A percentile compares a stretch with the other conserved stretches of the same genome.
Evolutionary conservation across 2,113 vertebrate genomes (phyloP).

Genomic region (Hippopotamus amphibius): DNA sequence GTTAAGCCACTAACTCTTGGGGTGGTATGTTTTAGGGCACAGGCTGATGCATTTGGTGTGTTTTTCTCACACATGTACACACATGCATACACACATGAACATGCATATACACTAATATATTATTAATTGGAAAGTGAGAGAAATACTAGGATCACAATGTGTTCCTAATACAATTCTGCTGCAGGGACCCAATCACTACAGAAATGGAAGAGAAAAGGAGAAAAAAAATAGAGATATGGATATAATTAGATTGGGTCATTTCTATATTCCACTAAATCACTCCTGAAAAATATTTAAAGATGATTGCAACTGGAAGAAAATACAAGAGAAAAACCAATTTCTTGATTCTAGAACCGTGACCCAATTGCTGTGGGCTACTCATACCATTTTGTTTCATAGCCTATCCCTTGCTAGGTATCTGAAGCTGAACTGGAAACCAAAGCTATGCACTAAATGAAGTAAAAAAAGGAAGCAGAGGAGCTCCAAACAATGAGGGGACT

Average conservation of each 20-base stretch:
- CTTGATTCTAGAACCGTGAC: not conserved
- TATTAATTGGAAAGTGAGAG: not conserved
- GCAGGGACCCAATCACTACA: not conserved
- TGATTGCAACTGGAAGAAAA: not conserved
- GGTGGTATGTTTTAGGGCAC: not conserved
- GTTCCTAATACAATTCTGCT: not conserved
- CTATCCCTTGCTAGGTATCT: not conserved
- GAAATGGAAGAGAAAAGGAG: not conserved
- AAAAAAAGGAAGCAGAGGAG: not conserved
- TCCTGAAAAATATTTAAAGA: constrained; percentile 9
- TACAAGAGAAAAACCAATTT: not conserved
- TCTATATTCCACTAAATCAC: not conserved
- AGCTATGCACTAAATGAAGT: not conserved
- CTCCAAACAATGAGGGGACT: not conserved
- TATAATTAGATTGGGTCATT: not conserved
- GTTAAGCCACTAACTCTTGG: not conserved
- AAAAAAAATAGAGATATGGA: not conserved
- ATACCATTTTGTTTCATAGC: not conserved
- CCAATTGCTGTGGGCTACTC: not conserved
- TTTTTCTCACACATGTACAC: not conserved
- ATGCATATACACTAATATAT: not conserved
- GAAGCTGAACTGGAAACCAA: not conserved
- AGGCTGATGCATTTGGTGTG: not conserved
- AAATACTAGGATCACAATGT: not conserved
- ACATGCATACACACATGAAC: not conserved